Evolutionary conservation across 2,113 vertebrate genomes (phyloP), one percentile per base, ranked within the genome.

Genomic region (Xenopus borealis): DNA sequence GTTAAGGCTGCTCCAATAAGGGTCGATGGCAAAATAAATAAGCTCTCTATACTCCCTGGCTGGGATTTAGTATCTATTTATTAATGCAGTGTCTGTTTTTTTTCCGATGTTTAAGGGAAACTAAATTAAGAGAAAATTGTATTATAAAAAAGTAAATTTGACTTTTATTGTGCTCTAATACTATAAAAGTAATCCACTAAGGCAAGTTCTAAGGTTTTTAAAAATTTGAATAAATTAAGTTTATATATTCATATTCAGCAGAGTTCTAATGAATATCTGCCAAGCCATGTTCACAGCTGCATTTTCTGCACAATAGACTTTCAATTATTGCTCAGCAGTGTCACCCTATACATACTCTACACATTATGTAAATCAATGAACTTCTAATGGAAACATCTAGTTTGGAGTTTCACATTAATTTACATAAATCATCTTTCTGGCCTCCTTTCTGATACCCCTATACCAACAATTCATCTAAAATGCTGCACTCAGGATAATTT

Each of bases 301-400:
- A 62, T 69, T 66, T 76, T 76, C 57, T 69, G 46, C 73, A 76
- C 73, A 76, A 76, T 76, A 76, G 73, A 76, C 73, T 76, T 76
- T 76, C 58, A 76, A 76, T 69, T 76, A 76, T 69, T 76, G 58
- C 73, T 69, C 73, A 76, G 66, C 73, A 69, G 73, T 76, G 73
- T 66, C 66, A 63, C 66, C 65, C 66, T 76, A 76, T 76, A 76
- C 58, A 69, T 58, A 69, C 66, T 62, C 69, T 76, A 69, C 45
- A 76, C 73, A 76, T 76, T 76, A 76, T 76, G 73, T 55, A 76
- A 76, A 76, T 76, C 73, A 62, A 76, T 52, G 58, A 63, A 53
- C 58, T 68, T 76, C 73, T 76, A 69, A 76, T 76, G 57, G 66
- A 76, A 76, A 76, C 73, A 76, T 69, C 66, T 53, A 69, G 65